phyloP scores from a whole-genome alignment of 2,797 vertebrate species.

The Rhadinocentrus ornatus region DNA sequence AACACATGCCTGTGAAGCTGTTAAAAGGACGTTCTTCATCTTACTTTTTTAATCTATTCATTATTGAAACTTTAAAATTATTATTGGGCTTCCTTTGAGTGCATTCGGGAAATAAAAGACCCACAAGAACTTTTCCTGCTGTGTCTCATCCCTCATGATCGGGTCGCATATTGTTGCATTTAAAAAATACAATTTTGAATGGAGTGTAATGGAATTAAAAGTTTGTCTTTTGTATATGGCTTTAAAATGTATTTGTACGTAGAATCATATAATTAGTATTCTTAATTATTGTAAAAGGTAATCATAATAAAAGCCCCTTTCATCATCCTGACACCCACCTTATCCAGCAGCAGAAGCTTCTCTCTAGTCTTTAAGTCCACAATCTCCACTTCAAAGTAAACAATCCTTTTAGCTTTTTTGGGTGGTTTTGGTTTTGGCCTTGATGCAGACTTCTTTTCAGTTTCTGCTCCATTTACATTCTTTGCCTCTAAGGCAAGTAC shows the following conservation, averaged over 20 bases:
- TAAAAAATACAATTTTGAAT: too few relatives aligned
- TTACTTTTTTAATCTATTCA: too few relatives aligned
- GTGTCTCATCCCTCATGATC: too few relatives aligned
- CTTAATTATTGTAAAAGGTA: conserved; percentile 25
- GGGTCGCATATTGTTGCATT: too few relatives aligned
- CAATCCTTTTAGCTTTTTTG: conserved; percentile 90
- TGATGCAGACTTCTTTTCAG: conserved; percentile 65
- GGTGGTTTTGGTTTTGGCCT: conserved; percentile 80
- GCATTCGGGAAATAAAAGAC: too few relatives aligned
- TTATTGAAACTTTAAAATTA: too few relatives aligned
- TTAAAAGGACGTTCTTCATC: too few relatives aligned
- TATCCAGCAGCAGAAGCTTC: conserved; percentile 93
- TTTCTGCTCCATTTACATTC: conserved; percentile 49
- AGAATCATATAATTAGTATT: neutral
- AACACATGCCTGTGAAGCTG: too few relatives aligned
- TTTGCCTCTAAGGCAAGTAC: conserved; percentile 85
- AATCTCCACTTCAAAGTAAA: conserved; percentile 97
- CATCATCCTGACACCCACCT: conserved; percentile 79
- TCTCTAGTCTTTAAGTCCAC: conserved; percentile 89
- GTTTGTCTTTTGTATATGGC: too few relatives aligned
- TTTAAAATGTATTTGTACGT: conserved; percentile 5
- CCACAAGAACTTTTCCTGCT: too few relatives aligned
- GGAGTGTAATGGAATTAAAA: too few relatives aligned
- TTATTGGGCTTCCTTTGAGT: too few relatives aligned
- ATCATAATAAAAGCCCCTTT: conserved; percentile 31